Evolutionary conservation across 2,113 vertebrate genomes (phyloP).

Genomic region (Oreotrochilus melanogaster): DNA sequence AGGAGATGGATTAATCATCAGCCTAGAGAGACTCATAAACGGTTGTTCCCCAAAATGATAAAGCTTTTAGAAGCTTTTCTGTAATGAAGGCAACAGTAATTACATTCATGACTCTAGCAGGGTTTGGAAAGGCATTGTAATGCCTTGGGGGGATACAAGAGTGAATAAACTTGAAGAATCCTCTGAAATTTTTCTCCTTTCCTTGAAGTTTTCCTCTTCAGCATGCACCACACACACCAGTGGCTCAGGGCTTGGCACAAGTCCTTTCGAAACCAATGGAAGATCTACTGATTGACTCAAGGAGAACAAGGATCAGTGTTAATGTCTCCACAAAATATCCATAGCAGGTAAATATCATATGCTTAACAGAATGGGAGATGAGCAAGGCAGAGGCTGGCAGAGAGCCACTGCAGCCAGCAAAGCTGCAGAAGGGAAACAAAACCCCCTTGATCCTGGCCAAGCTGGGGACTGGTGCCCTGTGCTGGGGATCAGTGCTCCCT

Average conservation of each 20-base stretch:
- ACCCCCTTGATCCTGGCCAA: neutral
- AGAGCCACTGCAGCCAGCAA: neutral
- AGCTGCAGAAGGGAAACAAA: neutral
- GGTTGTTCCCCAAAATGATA: slow-evolving; percentile 12
- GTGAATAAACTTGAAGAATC: neutral
- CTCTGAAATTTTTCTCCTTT: neutral
- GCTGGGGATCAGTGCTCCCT: neutral
- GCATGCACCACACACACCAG: neutral
- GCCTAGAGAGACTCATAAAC: neutral
- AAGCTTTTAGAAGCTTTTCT: slow-evolving; percentile 10
- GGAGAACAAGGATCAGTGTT: neutral
- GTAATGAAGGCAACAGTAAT: neutral
- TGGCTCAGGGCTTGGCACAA: neutral
- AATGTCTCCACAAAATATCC: neutral
- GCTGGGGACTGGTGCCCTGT: accelerated
- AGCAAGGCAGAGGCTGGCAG: neutral
- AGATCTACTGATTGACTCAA: neutral
- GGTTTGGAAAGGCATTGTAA: neutral
- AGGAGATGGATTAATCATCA: slow-evolving; percentile 13
- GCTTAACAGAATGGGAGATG: neutral
- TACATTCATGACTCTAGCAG: neutral
- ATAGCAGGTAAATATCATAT: neutral
- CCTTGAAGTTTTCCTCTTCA: neutral
- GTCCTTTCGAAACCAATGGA: neutral
- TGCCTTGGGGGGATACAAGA: neutral